Evolutionary conservation across 2,888 invertebrate genomes (phyloP), one percentile per base, ranked within the genome.

Genomic region (Galerucella pusilla): DNA sequence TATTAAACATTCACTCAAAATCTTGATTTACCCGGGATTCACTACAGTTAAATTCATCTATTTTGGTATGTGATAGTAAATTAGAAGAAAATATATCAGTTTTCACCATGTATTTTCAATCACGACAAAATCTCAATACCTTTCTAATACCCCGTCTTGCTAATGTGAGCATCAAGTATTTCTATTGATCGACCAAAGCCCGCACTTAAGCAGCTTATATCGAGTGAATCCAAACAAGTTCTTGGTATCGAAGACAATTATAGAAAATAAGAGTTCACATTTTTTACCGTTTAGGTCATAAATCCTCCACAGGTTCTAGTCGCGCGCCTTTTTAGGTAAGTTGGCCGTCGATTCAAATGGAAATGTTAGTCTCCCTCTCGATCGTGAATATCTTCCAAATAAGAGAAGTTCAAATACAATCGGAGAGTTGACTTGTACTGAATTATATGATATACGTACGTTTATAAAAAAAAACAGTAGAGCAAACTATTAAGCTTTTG

Each of bases 221-320:
- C 42, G 35, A 54, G 54, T 64, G 35, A 64, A 64, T 54, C 57
- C 25, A 66, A 71, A 71, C 71, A 66, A 71, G 65, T 71, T 71
- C n/a, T 46, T 16, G 16, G 25, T 20, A 45, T 46, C 25, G 25
- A 65, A 63, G 64, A 65, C 71, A 59, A 46, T 71, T 71, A 66
- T 71, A 71, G 71, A 71, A 71, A 71, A 66, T 71, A 71, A 71
- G 66, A 71, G 65, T 71, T 71, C 14, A 57, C 69, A 69, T 60
- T 66, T 71, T 46, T 59, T 59, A n/a, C 42, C 20, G 65, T 65
- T 46, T 46, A 66, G 46, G 20, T 54, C 59, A n/a, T 65, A 49
- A 66, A 71, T 65, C 25, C 46, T 46, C 59, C 42, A 52, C 45
- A 69, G 20, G 46, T 60, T 46, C 59, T 69, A 46, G 42, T 69